Evolutionary conservation across 2,888 invertebrate species (phyloP).

Genomic region (Acrobasis suavella): DNA sequence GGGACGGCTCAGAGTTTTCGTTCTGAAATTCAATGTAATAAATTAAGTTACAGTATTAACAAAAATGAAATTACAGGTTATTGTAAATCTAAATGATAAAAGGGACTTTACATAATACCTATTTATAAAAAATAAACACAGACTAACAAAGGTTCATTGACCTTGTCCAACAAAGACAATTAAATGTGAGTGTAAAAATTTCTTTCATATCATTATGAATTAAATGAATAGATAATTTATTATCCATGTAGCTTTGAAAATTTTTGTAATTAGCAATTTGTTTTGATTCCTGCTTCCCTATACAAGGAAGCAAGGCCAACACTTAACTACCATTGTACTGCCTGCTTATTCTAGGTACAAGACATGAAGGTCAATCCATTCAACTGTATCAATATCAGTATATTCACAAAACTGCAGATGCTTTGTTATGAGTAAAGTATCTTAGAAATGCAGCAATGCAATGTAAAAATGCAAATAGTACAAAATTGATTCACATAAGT

Average conservation of each 20-base stretch:
- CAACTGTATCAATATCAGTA: slow-evolving; percentile 35
- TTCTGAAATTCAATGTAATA: slow-evolving; percentile 79
- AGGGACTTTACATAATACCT: background rate
- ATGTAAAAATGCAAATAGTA: background rate
- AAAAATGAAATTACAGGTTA: no score
- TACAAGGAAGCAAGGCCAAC: slow-evolving; percentile 37
- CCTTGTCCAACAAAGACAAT: slow-evolving; percentile 18
- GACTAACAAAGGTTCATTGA: slow-evolving; percentile 25
- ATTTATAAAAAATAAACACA: background rate
- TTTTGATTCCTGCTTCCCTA: slow-evolving; percentile 12
- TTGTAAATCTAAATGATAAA: no score
- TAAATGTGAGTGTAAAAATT: slow-evolving; percentile 18
- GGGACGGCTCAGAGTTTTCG: slow-evolving; percentile 93
- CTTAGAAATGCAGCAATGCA: background rate
- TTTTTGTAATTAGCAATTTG: slow-evolving; percentile 4
- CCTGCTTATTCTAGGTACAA: slow-evolving; percentile 33
- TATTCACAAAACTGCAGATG: slow-evolving; percentile 16
- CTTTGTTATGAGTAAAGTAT: background rate
- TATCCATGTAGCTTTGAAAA: background rate
- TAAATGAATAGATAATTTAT: background rate
- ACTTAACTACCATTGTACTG: slow-evolving; percentile 32
- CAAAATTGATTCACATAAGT: background rate
- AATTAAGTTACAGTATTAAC: background rate
- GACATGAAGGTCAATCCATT: slow-evolving; percentile 43
- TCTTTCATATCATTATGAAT: background rate